Percentiles rank a stretch among this genome's conserved stretches.
These are phyloP conservation scores for Bergia sp. DNA, from an alignment of 92 coral and sea anemone genomes.

Conservation along the genomic window DNA sequence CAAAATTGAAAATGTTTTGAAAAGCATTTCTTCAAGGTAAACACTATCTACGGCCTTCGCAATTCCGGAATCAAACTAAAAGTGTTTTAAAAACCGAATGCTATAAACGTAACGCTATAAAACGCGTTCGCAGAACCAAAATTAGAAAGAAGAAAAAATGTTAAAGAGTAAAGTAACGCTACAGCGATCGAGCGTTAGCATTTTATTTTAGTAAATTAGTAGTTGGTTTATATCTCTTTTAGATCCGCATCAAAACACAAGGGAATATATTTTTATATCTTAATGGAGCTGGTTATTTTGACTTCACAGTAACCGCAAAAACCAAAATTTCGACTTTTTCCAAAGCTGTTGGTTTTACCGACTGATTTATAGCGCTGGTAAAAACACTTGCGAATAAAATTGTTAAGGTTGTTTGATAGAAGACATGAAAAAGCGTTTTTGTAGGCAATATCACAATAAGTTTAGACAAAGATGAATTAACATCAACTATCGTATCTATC, in stretches of 20 bases:
- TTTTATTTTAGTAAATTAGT: neutral
- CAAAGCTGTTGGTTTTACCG: constrained; percentile 3
- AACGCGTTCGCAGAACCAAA: neutral
- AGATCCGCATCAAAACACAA: neutral
- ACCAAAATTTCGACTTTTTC: constrained; percentile 1
- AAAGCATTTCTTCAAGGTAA: no score
- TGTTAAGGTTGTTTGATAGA: constrained; percentile 9
- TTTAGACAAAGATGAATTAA: constrained; percentile 7
- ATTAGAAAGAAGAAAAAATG: neutral
- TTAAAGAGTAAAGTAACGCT: neutral
- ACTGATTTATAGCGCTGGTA: neutral
- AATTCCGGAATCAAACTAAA: no score
- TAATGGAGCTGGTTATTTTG: neutral
- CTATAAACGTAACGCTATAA: neutral
- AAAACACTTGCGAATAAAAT: neutral
- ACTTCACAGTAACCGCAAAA: neutral
- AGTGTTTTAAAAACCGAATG: no score
- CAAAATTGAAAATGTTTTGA: no score
- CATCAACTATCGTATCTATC: neutral
- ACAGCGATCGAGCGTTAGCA: neutral
- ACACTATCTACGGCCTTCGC: no score
- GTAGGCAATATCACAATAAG: constrained; percentile 9
- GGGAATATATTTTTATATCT: neutral
- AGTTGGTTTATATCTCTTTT: neutral
- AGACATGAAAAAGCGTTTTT: constrained; percentile 13